Conservation (phyloP, 2,113 vertebrate genomes). For the Upupa epops region DNA sequence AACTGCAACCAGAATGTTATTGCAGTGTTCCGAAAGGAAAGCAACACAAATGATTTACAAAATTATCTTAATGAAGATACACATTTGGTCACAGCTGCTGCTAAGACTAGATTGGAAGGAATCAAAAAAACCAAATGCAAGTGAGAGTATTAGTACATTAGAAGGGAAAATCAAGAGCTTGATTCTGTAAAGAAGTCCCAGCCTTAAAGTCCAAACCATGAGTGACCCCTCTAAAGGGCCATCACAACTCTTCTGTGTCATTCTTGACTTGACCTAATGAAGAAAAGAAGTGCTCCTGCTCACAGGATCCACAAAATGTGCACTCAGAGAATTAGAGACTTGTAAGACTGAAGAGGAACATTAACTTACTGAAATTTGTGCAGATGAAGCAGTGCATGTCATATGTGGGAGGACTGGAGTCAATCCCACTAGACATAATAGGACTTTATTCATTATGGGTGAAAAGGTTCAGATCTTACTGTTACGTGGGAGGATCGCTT, state of each 20-base stretch:
- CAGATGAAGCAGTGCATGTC: not conserved
- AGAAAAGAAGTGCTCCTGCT: not conserved
- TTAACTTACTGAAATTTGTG: not conserved
- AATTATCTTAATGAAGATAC: not conserved
- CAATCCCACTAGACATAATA: constrained; percentile 47
- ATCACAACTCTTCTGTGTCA: not conserved
- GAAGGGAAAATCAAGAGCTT: not conserved
- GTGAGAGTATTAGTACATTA: not conserved
- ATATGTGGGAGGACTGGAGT: not conserved
- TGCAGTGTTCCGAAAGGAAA: not conserved
- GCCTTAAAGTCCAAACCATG: not conserved
- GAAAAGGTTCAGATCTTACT: not conserved
- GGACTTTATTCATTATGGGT: constrained; percentile 1
- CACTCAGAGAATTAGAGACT: not conserved
- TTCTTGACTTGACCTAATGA: not conserved
- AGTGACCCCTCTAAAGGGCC: not conserved
- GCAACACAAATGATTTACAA: not conserved
- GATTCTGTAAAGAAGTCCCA: not conserved
- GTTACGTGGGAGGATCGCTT: not conserved
- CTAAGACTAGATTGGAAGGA: not conserved
- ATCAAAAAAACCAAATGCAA: not conserved
- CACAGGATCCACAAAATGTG: too few species aligned
- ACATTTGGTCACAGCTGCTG: constrained; percentile 35
- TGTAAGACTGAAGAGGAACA: not conserved
- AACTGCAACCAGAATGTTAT: not conserved